Base-by-base conservation (phyloP, 2,797 vertebrate species). In the Philypnodon macrostomus region DNA sequence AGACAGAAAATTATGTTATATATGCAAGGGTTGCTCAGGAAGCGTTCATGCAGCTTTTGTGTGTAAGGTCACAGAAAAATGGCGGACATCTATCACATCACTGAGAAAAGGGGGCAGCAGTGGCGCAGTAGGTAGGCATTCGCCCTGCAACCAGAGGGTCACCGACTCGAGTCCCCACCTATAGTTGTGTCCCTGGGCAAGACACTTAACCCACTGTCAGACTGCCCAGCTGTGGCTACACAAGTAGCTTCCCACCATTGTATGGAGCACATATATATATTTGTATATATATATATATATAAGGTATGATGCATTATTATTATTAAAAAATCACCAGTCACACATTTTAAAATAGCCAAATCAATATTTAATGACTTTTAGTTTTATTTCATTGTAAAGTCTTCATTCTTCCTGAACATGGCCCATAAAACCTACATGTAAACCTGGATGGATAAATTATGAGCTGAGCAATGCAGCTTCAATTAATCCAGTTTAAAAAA, bases 21-120 rank as follows among this genome's bases (percentile, higher is more conserved):
- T 63, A 84, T 83, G 81, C 79, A 81, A 86, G 77, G 83, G 56
- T 74, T 83, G 70, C 46, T 83, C 49, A 55, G 31, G 47, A 51
- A 56, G 85, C 13, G 10, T 57, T 79, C 35, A 44, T 14, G 73
- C 19, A 47, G 49, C 44, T 57, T 81, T 63, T 0, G 47, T 48
- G 38, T 34, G 61, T 67, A 54, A 6, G 47, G 72, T 45, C 32
- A 55, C 52, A 41, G 53, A 41, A 51, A 47, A 34, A 75, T 68
- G 55, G 70, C 71, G 35, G 50, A 13, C 53, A 61, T 67, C 69
- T 50, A 46, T 70, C 75, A 47, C 35, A 5, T 32, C 32, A 2
- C 47, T 11, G 32, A 60, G 45, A 48, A 74, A 65, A 81, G 47
- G n/a, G n/a, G n/a, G n/a, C n/a, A n/a, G n/a, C n/a, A n/a, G n/a